Evolutionary conservation across 2,888 invertebrate species (phyloP).

Genomic region (Ichneumoninae sp.): DNA sequence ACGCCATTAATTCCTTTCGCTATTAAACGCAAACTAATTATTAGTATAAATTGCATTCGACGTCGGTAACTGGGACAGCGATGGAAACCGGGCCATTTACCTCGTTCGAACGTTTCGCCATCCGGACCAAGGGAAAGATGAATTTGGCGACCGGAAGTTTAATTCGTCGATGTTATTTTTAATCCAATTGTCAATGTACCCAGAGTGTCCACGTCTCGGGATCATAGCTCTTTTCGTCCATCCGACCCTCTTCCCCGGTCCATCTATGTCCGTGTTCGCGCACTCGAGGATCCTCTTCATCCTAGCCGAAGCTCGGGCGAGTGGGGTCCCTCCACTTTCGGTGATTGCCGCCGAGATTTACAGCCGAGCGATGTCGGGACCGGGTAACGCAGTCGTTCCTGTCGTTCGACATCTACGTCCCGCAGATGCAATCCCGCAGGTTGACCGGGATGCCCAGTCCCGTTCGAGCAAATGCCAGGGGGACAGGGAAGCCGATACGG

Average conservation of each 20-base stretch:
- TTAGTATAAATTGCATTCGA: too few relatives aligned
- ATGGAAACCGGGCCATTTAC: too few relatives aligned
- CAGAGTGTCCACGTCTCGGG: conserved; percentile 15
- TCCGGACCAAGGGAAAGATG: neutral
- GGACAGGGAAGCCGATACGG: conserved; percentile 28
- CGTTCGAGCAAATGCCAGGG: conserved; percentile 41
- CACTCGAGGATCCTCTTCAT: conserved; percentile 53
- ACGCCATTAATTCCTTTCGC: too few relatives aligned
- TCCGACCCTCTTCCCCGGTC: conserved; percentile 37
- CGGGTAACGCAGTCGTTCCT: conserved; percentile 56
- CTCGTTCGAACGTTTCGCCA: neutral
- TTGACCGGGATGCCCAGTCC: conserved; percentile 46
- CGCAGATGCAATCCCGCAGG: conserved; percentile 46
- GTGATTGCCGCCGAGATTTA: conserved; percentile 81
- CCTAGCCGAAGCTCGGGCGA: conserved; percentile 53
- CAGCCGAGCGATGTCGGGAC: conserved; percentile 65
- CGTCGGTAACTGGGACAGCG: neutral
- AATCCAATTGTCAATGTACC: neutral
- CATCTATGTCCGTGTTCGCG: conserved; percentile 61
- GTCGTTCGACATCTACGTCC: conserved; percentile 63
- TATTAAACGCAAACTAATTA: too few relatives aligned
- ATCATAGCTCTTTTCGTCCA: conserved; percentile 53
- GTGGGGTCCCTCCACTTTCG: conserved; percentile 78
- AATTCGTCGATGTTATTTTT: neutral
- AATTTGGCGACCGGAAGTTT: neutral